Base-by-base conservation (phyloP, 2,113 vertebrate genomes). In the Oreochromis aureus region DNA sequence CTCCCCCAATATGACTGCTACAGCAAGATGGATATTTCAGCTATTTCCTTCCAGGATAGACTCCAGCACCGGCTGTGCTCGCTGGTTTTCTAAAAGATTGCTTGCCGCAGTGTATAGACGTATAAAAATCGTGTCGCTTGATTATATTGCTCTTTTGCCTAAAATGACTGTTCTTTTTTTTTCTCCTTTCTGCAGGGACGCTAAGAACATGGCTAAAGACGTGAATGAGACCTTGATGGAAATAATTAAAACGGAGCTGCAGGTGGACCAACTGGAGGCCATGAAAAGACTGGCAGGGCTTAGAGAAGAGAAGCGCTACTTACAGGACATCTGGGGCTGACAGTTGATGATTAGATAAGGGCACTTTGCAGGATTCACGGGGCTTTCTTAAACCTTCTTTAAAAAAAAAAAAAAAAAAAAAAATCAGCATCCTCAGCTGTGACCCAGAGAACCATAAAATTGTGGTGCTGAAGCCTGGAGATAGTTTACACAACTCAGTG, bases 281-380 rank as follows among this genome's bases (percentile, higher is more conserved):
- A 96, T 99, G 97, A 98, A 97, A 95, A 95, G 13, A 0, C 53
- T 99, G 84, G 99, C 98, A 1, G 54, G 13, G 2, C 95, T 99
- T 81, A 96, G 97, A 89, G 98, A 99, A 85, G 94, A 97, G 88
- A 98, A 97, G 55, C 97, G 96, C 6, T 99, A 99, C 90, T 97
- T 98, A 78, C 98, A 99, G 94, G 99, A 99, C 90, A 96, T 99
- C 84, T 99, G 99, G 99, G 96, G 95, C 85, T 99, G 95, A 98
- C 48, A 2, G 59, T 8, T 39, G 78, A 79, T 73, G 54, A 69
- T 6, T 48, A 82, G 87, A 89, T 80, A 41, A 89, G 71, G 56
- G 56, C 54, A 34, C 55, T 83, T 87, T 83, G 59, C n/a, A 84
- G 69, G 63, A 86, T 83, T 82, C 54, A 51, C 59, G 32, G 58